Conservation (phyloP, 2,113 vertebrate species). For the Mixornis gularis region DNA sequence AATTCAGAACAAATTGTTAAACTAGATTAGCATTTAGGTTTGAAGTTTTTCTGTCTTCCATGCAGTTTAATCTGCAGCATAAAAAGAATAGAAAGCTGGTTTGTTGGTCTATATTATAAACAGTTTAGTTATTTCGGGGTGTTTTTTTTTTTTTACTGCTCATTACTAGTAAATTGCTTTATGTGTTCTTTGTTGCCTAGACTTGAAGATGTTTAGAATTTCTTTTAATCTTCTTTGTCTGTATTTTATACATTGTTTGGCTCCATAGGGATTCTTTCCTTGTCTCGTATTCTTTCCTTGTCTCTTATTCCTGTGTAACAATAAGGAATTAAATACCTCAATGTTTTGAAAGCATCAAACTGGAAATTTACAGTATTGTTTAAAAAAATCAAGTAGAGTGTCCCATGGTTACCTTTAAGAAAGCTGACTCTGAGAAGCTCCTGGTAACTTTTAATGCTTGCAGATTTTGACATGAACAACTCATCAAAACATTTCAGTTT, state of each 20-base stretch:
- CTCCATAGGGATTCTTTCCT: background rate
- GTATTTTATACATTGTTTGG: background rate
- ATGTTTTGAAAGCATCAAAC: background rate
- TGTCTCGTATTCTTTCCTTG: background rate
- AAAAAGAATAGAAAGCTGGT: background rate
- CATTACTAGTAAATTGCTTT: background rate
- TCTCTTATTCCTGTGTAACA: background rate
- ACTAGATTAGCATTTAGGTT: background rate
- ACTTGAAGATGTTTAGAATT: background rate
- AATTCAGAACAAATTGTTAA: background rate
- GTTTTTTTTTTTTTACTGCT: background rate
- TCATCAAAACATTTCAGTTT: background rate
- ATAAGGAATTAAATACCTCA: background rate
- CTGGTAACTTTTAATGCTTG: background rate
- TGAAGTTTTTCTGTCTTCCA: background rate
- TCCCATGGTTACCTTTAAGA: background rate
- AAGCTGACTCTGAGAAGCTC: background rate
- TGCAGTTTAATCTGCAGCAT: background rate
- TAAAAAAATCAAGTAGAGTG: background rate
- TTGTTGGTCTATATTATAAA: background rate
- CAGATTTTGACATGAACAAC: background rate
- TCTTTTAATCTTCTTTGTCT: background rate
- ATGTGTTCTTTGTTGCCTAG: background rate
- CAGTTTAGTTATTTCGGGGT: background rate
- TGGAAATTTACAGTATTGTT: background rate